Evolutionary conservation across 2,888 invertebrate species (phyloP).

Genomic region (Myopa testacea): DNA sequence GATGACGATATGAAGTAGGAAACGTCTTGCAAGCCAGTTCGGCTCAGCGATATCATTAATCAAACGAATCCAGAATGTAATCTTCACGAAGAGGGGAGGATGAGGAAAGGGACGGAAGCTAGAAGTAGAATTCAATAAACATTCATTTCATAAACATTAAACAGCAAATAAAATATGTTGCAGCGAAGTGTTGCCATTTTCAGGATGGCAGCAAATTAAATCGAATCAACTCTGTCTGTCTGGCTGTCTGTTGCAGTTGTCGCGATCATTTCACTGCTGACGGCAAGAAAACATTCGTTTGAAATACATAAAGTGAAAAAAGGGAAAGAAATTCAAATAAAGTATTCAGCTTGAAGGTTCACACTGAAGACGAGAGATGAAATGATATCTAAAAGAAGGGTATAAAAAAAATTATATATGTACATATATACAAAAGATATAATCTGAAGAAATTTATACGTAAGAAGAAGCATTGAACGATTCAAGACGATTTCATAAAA

Average conservation of each 20-base stretch:
- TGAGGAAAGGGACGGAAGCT: not conserved
- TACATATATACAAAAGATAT: too few relatives aligned
- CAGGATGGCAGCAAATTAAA: not conserved
- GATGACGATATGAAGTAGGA: not conserved
- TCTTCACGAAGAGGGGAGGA: not conserved
- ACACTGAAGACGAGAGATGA: too few relatives aligned
- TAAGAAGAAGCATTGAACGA: too few relatives aligned
- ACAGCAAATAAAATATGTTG: slow-evolving; percentile 9
- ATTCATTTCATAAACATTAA: slow-evolving; percentile 15
- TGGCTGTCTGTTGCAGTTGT: slow-evolving; percentile 20
- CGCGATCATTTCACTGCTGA: slow-evolving; percentile 21
- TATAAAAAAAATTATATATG: too few relatives aligned
- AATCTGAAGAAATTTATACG: too few relatives aligned
- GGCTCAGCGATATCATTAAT: slow-evolving; percentile 17
- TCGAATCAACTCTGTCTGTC: slow-evolving; percentile 2
- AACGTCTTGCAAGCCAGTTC: too few relatives aligned
- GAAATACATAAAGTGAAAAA: not conserved
- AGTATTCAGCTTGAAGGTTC: too few relatives aligned
- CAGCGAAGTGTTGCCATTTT: slow-evolving; percentile 10
- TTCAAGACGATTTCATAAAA: too few relatives aligned
- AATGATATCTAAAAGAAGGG: too few relatives aligned
- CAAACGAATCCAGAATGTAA: not conserved
- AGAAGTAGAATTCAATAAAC: slow-evolving; percentile 24
- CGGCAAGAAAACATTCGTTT: slow-evolving; percentile 16
- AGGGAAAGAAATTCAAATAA: not conserved